These are phyloP conservation scores for Leptopilina clavipes DNA, from an alignment of 1,140 invertebrate genomes.

Conservation along the genomic window DNA sequence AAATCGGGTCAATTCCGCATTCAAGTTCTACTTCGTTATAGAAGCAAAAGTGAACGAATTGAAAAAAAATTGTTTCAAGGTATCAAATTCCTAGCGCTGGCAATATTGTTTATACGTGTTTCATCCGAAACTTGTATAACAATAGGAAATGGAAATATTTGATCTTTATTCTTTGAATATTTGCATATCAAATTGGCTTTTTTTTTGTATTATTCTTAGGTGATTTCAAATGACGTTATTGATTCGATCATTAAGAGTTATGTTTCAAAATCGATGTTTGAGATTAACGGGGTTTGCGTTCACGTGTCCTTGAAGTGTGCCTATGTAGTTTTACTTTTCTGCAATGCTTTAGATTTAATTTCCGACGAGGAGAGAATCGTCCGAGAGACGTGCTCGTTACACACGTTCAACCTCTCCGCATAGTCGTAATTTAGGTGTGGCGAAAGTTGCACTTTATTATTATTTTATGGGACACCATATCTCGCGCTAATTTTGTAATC, in stretches of 20 bases:
- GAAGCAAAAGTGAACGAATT: neutral
- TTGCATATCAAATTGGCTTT: no score
- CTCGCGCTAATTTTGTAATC: neutral
- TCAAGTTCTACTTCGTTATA: neutral
- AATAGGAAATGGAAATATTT: no score
- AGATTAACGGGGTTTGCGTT: neutral
- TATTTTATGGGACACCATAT: constrained; percentile 20
- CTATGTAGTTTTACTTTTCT: neutral
- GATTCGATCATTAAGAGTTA: neutral
- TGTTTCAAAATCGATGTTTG: neutral
- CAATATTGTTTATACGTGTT: no score
- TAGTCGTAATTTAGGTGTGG: constrained; percentile 23
- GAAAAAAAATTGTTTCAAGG: neutral
- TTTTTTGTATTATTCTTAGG: no score
- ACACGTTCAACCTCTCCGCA: neutral
- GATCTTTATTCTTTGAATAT: no score
- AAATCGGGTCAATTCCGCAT: constrained; percentile 1
- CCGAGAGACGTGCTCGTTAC: neutral
- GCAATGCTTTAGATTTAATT: neutral
- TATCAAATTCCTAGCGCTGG: neutral
- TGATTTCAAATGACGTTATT: neutral
- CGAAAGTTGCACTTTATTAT: constrained; percentile 26
- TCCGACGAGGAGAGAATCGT: constrained; percentile 1
- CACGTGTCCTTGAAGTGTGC: neutral
- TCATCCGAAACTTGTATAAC: no score